Base-by-base conservation (phyloP, 2,888 invertebrate genomes). In the Prostheceraeus crozeri region DNA sequence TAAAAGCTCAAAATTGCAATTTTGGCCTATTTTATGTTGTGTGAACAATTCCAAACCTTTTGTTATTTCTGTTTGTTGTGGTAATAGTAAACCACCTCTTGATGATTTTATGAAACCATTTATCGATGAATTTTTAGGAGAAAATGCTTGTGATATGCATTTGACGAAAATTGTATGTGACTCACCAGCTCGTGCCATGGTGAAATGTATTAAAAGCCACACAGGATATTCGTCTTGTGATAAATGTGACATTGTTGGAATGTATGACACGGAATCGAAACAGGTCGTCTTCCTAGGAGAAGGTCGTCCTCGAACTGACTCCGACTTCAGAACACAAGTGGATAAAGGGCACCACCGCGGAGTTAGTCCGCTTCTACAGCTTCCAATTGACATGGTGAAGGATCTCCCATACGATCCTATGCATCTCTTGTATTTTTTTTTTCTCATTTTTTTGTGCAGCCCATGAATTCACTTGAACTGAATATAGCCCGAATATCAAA, bases 1-100 rank as follows among this genome's bases (percentile, higher is more conserved):
- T 40, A 40, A 40, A 40, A 40, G 40, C n/a, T 21, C 19, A 40
- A 40, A 14, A 40, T 16, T 16, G 19, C 40, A 40, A 40, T 40
- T 40, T 40, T 40, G 40, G 40, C 40, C 40, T 40, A 40, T 40
- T 16, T 21, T 40, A 16, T 14, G 16, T 40, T 40, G 16, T 40
- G 19, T 40, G 19, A 40, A 40, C 19, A 21, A 40, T 21, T 40
- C 40, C 14, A 40, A 40, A 21, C 40, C 40, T 16, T 14, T 40
- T 14, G 40, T 40, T 40, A 40, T 40, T 16, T 14, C 40, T 40
- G 16, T 40, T 21, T 40, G 14, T 40, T 14, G 16, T 40, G 40
- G 40, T 21, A 40, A 16, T 40, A 21, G 40, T 40, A 40, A 40
- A 21, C 40, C 40, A 40, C 16, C 14, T 21, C 14, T 40, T 40